A percentile compares a stretch with the other conserved stretches of the same genome.
These are phyloP conservation scores for Coelopa frigida DNA, from an alignment of 1,140 invertebrate species.

Conservation along the genomic window DNA sequence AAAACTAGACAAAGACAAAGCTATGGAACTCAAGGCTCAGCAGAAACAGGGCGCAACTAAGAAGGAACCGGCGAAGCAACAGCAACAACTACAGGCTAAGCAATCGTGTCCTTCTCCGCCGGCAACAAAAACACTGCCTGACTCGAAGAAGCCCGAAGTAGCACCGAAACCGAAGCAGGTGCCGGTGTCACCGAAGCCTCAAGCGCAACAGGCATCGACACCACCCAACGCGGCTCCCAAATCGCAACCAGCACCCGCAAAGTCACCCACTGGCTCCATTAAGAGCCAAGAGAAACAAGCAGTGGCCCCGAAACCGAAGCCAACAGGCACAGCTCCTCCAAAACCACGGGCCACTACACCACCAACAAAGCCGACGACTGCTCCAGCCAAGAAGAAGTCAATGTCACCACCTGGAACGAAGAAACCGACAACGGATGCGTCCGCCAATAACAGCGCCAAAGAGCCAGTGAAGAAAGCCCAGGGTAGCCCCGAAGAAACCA, in stretches of 20 bases:
- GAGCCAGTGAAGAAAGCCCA: no score
- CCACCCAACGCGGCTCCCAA: not conserved
- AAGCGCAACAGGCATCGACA: not conserved
- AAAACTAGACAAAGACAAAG: no score
- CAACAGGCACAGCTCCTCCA: not conserved
- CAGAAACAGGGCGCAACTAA: not conserved
- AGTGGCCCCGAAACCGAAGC: not conserved
- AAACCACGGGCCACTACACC: no score
- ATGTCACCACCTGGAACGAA: not conserved
- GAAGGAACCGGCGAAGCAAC: slow-evolving; percentile 1
- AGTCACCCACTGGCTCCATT: not conserved
- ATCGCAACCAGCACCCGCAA: slow-evolving; percentile 1
- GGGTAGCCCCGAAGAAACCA: no score
- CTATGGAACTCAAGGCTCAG: no score
- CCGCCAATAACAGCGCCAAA: no score
- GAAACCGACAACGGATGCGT: no score
- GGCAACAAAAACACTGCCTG: slow-evolving; percentile 6
- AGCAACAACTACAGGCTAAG: not conserved
- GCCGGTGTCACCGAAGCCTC: not conserved
- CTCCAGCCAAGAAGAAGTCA: not conserved
- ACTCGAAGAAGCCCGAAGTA: not conserved
- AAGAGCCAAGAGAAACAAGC: not conserved
- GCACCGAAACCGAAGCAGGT: not conserved
- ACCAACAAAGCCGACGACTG: not conserved
- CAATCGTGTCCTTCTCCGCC: no score